Conservation (phyloP, 1,140 invertebrate genomes). For the Drosophila yakuba region DNA sequence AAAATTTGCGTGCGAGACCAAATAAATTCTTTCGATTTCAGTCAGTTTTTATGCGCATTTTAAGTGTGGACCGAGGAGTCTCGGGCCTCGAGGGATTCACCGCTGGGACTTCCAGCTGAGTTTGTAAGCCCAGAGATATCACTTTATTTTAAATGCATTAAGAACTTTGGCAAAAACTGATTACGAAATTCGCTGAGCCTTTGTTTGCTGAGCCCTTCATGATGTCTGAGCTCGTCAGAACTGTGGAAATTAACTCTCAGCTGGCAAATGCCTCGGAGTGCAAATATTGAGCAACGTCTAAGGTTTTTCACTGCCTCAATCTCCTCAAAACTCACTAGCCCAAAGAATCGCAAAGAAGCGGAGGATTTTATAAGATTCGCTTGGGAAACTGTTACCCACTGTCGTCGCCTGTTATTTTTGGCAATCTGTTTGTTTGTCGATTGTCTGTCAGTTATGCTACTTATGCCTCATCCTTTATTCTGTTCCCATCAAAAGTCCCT, state of each 20-base stretch:
- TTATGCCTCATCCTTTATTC: slow-evolving; percentile 44
- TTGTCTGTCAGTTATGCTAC: slow-evolving; percentile 77
- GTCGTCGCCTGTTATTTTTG: slow-evolving; percentile 65
- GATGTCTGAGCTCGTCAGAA: slow-evolving; percentile 45
- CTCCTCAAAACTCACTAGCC: background rate
- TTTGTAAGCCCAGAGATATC: slow-evolving; percentile 20
- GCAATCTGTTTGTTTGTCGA: slow-evolving; percentile 78
- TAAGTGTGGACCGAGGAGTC: slow-evolving; percentile 20
- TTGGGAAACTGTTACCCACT: slow-evolving; percentile 35
- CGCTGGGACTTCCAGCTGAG: background rate
- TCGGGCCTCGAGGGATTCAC: background rate
- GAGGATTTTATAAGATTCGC: slow-evolving; percentile 49
- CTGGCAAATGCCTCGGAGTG: slow-evolving; percentile 69
- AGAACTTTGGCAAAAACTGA: slow-evolving; percentile 70
- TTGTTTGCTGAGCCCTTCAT: slow-evolving; percentile 69
- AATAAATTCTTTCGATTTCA: slow-evolving; percentile 59
- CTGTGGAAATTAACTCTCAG: slow-evolving; percentile 67
- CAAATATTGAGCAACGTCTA: slow-evolving; percentile 67
- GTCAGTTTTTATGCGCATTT: slow-evolving; percentile 62
- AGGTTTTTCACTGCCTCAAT: slow-evolving; percentile 29
- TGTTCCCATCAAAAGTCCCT: background rate
- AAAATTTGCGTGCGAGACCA: slow-evolving; percentile 61
- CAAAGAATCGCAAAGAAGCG: background rate
- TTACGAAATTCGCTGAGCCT: slow-evolving; percentile 51
- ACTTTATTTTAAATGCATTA: slow-evolving; percentile 71